Percentiles rank a stretch among this genome's conserved stretches.
Conservation (phyloP, 2,113 vertebrate genomes). For the Bujurquina vittata region DNA sequence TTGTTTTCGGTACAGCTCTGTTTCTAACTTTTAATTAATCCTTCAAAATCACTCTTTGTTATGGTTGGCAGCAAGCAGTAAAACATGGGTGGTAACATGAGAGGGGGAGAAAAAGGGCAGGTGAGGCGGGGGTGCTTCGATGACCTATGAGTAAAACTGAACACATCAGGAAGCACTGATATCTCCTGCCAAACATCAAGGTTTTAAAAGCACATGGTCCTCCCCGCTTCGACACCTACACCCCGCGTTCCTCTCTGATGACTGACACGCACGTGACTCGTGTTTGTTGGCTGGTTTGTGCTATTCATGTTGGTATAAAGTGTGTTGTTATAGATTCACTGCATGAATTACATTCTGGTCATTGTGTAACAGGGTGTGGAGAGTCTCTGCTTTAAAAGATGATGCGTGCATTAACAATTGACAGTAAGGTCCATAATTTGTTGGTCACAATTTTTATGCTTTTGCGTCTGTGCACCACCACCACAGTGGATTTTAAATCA, state of each 20-base stretch:
- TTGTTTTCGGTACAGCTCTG: background rate
- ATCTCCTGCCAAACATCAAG: constrained; percentile 17
- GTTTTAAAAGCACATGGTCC: constrained; percentile 15
- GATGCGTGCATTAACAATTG: background rate
- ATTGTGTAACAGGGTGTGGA: background rate
- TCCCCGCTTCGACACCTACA: constrained; percentile 5
- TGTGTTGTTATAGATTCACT: background rate
- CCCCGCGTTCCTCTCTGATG: constrained; percentile 41
- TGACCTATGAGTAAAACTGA: constrained; percentile 47
- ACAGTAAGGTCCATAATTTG: background rate
- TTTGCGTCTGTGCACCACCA: background rate
- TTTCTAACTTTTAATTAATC: background rate
- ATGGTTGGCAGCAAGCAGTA: background rate
- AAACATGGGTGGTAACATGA: background rate
- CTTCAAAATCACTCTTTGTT: background rate
- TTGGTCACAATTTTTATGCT: background rate
- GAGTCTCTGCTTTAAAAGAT: background rate
- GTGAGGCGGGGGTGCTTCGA: background rate
- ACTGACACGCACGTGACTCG: constrained; percentile 10
- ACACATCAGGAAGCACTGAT: constrained; percentile 18
- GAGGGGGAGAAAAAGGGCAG: background rate
- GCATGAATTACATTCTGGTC: background rate
- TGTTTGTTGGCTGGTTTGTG: constrained; percentile 1
- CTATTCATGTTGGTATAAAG: constrained; percentile 8
- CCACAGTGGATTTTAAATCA: background rate